These are phyloP conservation scores for Sebastes schlegelii DNA, from an alignment of 2,113 vertebrate genomes.

Conservation along the genomic window DNA sequence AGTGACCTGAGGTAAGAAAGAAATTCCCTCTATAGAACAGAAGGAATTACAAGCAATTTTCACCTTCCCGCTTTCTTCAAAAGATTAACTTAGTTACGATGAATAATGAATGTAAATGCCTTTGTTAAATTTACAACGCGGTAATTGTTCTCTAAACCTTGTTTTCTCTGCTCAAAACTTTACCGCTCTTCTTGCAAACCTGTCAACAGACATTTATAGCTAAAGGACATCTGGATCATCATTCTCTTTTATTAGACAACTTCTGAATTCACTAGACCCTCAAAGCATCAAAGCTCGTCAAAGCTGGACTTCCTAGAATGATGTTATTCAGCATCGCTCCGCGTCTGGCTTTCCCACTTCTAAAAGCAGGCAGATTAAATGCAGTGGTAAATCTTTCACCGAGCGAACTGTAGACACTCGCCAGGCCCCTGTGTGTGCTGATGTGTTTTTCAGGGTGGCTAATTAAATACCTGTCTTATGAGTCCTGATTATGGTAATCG, in stretches of 20 bases:
- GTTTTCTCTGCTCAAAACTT: not conserved
- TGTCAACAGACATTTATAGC: slow-evolving; percentile 20
- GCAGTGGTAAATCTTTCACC: slow-evolving; percentile 16
- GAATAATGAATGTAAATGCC: slow-evolving; percentile 10
- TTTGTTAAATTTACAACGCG: not conserved
- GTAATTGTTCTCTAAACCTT: slow-evolving; percentile 5
- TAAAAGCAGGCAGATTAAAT: slow-evolving; percentile 24
- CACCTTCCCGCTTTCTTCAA: not conserved
- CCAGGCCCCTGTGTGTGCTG: slow-evolving; percentile 32
- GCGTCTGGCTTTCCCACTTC: not conserved
- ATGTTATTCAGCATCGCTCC: slow-evolving; percentile 10
- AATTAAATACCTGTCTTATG: slow-evolving; percentile 78
- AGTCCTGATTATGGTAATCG: slow-evolving; percentile 79
- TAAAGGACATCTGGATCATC: slow-evolving; percentile 9
- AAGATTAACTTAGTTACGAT: not conserved
- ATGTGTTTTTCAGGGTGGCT: slow-evolving; percentile 56
- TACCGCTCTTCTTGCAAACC: slow-evolving; percentile 2
- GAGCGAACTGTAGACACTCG: not conserved
- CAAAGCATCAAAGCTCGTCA: slow-evolving; percentile 13
- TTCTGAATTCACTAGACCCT: slow-evolving; percentile 12
- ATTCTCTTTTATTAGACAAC: slow-evolving; percentile 17
- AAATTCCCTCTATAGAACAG: not conserved
- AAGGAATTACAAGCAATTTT: not conserved
- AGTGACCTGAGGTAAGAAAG: not conserved
- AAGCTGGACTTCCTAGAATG: not conserved